These are phyloP conservation scores for Podargus strigoides DNA, from an alignment of 2,797 vertebrate genomes.

Conservation along the genomic window DNA sequence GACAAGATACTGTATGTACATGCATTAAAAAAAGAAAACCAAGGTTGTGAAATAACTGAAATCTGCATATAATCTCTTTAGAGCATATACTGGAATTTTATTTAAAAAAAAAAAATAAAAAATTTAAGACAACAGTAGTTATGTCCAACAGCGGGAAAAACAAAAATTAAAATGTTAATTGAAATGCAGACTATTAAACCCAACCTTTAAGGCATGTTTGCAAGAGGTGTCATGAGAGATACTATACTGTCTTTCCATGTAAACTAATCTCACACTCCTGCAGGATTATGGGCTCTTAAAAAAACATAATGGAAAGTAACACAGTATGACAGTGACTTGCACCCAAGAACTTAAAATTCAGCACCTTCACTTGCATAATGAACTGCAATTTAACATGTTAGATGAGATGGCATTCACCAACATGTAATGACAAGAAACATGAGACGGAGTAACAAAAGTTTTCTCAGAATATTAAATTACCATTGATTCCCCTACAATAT, in stretches of 20 bases:
- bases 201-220: background rate
- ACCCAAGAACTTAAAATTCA: background rate
- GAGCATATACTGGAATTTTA: background rate
- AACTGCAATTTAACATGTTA: background rate
- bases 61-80: background rate
- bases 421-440: background rate
- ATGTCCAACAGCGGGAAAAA: background rate
- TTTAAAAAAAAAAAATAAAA: too few relatives aligned
- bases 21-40: background rate
- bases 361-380: background rate
- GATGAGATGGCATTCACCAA: background rate
- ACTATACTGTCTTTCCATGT: background rate
- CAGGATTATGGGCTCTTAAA: background rate
- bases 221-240: background rate
- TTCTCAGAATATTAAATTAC: background rate
- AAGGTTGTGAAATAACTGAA: background rate
- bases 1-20: background rate
- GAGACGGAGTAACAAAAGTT: background rate
- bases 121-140: background rate
- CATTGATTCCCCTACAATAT: background rate
- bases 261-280: background rate
- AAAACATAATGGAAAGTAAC: background rate
- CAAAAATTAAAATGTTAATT: background rate
- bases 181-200: background rate
- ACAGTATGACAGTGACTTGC: background rate